Evolutionary conservation across 2,113 vertebrate species (phyloP).

Genomic region (Tachysurus fulvidraco): DNA sequence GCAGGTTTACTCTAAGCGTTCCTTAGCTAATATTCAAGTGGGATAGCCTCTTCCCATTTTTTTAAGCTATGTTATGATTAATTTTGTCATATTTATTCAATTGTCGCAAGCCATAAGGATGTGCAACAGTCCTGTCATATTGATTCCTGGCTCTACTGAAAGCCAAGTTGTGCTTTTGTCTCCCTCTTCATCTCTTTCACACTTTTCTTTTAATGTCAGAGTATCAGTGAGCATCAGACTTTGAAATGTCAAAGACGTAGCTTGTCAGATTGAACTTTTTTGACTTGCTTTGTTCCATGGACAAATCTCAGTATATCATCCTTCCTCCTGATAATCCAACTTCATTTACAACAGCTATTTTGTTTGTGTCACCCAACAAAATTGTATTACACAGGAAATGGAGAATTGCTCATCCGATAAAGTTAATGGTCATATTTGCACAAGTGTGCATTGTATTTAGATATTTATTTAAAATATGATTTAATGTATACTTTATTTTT

Average conservation of each 20-base stretch:
- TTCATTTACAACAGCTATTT: not conserved
- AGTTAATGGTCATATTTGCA: not conserved
- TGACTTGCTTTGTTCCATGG: not conserved
- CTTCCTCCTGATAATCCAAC: not conserved
- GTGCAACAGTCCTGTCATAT: not conserved
- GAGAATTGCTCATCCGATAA: not conserved
- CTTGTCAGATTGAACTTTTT: not conserved
- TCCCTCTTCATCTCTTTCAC: not conserved
- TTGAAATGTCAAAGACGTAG: not conserved
- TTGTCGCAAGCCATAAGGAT: not conserved
- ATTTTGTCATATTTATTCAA: not conserved
- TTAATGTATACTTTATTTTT: not conserved
- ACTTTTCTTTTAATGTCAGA: constrained; percentile 8
- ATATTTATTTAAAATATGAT: not conserved
- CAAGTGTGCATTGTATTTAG: not conserved
- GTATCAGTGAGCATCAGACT: not conserved
- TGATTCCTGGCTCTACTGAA: not conserved
- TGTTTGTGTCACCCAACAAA: not conserved
- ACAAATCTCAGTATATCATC: not conserved
- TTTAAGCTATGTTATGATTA: not conserved
- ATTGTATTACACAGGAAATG: not conserved
- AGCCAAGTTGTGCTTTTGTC: not conserved
- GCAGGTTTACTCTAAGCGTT: not conserved
- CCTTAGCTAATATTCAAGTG: not conserved
- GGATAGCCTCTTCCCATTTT: not conserved